These are phyloP conservation scores for Ophion obscuratus DNA, from an alignment of 2,888 invertebrate genomes.

Conservation along the genomic window DNA sequence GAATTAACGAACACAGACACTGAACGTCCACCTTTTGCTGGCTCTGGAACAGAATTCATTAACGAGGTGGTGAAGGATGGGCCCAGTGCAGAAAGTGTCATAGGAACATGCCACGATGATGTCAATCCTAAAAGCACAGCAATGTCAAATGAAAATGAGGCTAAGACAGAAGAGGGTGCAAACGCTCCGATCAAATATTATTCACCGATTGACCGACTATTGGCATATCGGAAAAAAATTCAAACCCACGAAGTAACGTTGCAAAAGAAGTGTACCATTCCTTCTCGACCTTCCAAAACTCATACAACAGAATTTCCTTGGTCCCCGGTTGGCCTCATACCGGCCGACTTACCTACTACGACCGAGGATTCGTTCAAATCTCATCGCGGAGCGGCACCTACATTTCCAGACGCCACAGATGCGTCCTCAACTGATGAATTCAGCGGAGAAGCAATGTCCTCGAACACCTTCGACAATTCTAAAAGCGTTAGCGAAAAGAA, in stretches of 20 bases:
- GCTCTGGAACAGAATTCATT: neutral
- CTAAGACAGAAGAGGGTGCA: conserved; percentile 44
- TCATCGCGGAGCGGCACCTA: neutral
- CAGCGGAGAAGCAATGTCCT: neutral
- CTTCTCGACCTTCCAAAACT: neutral
- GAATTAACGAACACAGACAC: neutral
- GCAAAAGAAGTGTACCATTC: neutral
- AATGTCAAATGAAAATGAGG: neutral
- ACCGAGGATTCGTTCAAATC: neutral
- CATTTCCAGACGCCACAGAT: neutral
- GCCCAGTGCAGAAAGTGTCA: neutral
- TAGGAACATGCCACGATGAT: neutral
- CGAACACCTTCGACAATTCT: neutral
- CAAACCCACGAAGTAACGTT: conserved; percentile 22
- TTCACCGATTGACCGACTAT: conserved; percentile 70
- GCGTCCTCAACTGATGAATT: neutral
- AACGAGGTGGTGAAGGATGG: conserved; percentile 4
- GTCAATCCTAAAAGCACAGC: neutral
- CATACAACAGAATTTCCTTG: conserved; percentile 23
- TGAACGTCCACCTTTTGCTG: conserved; percentile 20
- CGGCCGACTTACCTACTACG: neutral
- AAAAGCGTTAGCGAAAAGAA: neutral
- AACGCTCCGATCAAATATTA: conserved; percentile 73
- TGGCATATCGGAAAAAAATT: conserved; percentile 73
- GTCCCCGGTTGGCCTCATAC: neutral